phyloP scores from a whole-genome alignment of 2,797 vertebrate genomes.

The Simalia tracyae region DNA sequence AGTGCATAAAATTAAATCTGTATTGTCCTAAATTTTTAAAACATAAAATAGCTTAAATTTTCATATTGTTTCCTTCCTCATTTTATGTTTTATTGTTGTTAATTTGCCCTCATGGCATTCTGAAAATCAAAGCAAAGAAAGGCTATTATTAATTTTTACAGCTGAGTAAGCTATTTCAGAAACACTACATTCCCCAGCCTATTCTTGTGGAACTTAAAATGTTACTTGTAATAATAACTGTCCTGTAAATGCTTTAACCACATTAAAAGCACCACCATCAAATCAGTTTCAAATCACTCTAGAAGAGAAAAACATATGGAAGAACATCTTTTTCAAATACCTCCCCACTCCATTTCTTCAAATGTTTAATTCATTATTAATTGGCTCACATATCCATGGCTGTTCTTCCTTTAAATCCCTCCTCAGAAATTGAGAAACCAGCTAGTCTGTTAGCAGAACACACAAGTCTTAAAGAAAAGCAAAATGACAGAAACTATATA shows the following conservation, averaged over 20 bases:
- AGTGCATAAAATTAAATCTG: neutral
- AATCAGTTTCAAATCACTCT: neutral
- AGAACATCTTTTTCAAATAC: neutral
- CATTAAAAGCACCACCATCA: neutral
- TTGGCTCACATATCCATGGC: neutral
- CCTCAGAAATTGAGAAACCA: conserved; percentile 27
- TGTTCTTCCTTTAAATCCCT: conserved; percentile 26
- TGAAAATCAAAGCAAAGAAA: neutral
- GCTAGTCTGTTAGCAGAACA: conserved; percentile 7
- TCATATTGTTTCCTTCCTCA: neutral
- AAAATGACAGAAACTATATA: neutral
- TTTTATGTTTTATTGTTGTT: neutral
- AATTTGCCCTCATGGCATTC: neutral
- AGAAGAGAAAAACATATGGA: conserved; percentile 11
- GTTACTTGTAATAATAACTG: neutral
- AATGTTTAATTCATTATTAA: neutral
- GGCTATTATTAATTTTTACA: neutral
- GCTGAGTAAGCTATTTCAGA: neutral
- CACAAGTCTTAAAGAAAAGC: neutral
- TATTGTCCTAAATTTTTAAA: neutral
- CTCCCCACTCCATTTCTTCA: conserved; percentile 3
- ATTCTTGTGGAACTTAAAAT: neutral
- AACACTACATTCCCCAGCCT: neutral
- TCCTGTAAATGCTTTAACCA: neutral
- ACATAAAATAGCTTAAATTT: neutral